A percentile compares a stretch with the other conserved stretches of the same genome.
phyloP scores from a whole-genome alignment of 2,797 vertebrate species.

The Halcyon smyrnensis region DNA sequence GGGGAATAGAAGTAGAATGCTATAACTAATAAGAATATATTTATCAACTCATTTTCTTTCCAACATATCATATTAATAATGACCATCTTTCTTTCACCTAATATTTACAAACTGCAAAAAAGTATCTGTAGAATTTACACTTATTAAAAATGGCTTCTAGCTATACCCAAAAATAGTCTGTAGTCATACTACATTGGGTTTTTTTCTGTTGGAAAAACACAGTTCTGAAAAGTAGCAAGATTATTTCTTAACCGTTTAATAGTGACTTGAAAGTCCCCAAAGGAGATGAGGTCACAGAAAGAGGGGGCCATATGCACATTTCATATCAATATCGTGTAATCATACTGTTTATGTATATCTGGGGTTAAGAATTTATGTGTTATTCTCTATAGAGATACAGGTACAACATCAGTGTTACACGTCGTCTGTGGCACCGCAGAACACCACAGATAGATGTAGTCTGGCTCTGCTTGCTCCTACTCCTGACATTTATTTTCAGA shows the following conservation, averaged over 20 bases:
- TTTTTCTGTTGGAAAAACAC: neutral
- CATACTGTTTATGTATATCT: neutral
- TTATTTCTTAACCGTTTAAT: neutral
- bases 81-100: conserved; percentile 2
- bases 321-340: neutral
- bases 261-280: neutral
- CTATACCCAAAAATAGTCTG: neutral
- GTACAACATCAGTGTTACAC: neutral
- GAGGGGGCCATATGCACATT: neutral
- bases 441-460: neutral
- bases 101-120: neutral
- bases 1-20: neutral
- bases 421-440: neutral
- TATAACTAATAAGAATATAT: conserved; percentile 25
- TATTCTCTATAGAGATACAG: neutral
- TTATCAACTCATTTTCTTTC: conserved; percentile 31
- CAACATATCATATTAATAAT: neutral
- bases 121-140: neutral
- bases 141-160: neutral
- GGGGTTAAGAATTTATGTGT: neutral
- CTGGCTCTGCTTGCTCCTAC: neutral
- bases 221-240: neutral
- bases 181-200: neutral
- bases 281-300: rapidly evolving
- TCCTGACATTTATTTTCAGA: neutral